phyloP scores from a whole-genome alignment of 2,113 vertebrate genomes.

The Sylvietta virens region DNA sequence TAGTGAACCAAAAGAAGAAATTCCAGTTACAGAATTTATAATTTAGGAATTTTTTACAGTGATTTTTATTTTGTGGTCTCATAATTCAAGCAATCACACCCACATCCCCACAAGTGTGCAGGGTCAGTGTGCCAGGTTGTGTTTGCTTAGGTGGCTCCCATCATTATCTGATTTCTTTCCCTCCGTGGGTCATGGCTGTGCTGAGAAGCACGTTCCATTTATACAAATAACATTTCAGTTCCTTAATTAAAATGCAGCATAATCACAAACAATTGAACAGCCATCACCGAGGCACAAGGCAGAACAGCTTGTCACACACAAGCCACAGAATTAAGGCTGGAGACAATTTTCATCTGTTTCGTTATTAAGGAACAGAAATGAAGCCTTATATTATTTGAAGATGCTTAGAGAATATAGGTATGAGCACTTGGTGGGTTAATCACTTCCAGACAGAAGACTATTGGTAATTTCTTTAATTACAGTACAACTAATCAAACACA shows the following conservation, averaged over 20 bases:
- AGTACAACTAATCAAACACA: conserved; percentile 78
- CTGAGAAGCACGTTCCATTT: neutral
- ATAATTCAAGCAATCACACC: neutral
- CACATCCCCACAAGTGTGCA: neutral
- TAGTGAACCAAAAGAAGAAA: neutral
- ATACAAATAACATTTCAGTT: neutral
- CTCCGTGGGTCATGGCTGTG: neutral
- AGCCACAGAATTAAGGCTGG: neutral
- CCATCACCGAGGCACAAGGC: neutral
- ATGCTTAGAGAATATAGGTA: conserved; percentile 45
- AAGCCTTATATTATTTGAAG: neutral
- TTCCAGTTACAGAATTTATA: neutral
- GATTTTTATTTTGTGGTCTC: neutral
- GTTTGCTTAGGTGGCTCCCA: neutral
- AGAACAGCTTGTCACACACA: conserved; percentile 26
- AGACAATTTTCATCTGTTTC: conserved; percentile 23
- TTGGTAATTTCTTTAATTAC: conserved; percentile 79
- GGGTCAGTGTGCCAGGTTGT: neutral
- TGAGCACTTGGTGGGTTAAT: conserved; percentile 51
- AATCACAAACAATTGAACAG: neutral
- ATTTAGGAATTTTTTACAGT: neutral
- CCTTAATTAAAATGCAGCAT: conserved; percentile 46
- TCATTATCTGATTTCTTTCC: neutral
- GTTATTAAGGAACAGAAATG: conserved; percentile 46
- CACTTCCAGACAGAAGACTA: conserved; percentile 38